phyloP scores from a whole-genome alignment of 2,888 invertebrate species.

The Melanchra persicariae region DNA sequence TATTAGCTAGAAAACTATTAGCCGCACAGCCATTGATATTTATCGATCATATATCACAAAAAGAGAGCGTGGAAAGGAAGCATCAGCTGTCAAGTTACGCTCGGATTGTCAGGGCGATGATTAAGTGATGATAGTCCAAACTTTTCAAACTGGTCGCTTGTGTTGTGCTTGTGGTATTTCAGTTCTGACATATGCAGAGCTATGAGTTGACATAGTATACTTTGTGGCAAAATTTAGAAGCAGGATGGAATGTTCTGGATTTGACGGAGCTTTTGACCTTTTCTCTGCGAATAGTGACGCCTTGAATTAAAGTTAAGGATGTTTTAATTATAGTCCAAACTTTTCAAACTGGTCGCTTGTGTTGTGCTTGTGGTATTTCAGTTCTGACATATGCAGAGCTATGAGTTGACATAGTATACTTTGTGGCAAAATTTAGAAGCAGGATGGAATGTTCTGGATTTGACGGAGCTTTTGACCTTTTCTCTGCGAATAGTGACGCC shows the following conservation, averaged over 20 bases:
- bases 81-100: constrained; percentile 58
- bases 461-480: background rate
- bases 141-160: no score
- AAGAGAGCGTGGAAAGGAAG: constrained; percentile 47
- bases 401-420: constrained; percentile 40
- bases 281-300: background rate
- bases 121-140: constrained; percentile 37
- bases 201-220: constrained; percentile 36
- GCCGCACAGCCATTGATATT: constrained; percentile 13
- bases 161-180: constrained; percentile 35
- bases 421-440: constrained; percentile 17
- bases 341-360: constrained; percentile 18
- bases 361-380: constrained; percentile 30
- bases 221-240: constrained; percentile 16
- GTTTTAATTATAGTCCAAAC: constrained; percentile 1
- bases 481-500: background rate
- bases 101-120: constrained; percentile 37
- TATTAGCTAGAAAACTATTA: background rate
- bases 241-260: background rate
- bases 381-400: constrained; percentile 19
- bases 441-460: background rate
- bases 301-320: background rate
- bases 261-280: background rate
- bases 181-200: constrained; percentile 14
- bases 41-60: constrained; percentile 42